These are phyloP conservation scores for Larimichthys crocea DNA, from an alignment of 2,113 vertebrate species.

Conservation along the genomic window DNA sequence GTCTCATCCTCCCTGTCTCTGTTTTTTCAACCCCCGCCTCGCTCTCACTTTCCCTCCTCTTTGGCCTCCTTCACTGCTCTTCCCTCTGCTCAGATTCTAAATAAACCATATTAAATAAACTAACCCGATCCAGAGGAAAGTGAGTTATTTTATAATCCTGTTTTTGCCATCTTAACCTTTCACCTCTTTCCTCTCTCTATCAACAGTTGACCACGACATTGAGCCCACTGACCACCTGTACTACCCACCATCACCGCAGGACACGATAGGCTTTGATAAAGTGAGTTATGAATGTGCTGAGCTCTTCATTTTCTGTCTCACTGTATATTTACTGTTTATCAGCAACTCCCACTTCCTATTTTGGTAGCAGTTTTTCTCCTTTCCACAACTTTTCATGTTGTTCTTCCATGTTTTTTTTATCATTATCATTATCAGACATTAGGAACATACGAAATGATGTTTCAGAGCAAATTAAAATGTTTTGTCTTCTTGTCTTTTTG, in stretches of 20 bases:
- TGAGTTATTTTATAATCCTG: slow-evolving; percentile 1
- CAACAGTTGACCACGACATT: slow-evolving; percentile 91
- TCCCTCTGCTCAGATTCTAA: slow-evolving; percentile 12
- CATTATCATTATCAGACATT: background rate
- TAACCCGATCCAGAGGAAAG: slow-evolving; percentile 29
- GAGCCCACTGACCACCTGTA: slow-evolving; percentile 89
- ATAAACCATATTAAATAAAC: slow-evolving; percentile 41
- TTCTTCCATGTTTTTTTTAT: background rate
- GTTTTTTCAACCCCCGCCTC: slow-evolving; percentile 2
- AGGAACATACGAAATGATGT: background rate
- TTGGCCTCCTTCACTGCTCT: slow-evolving; percentile 57
- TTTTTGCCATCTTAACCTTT: slow-evolving; percentile 38
- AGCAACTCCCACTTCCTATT: slow-evolving; percentile 28
- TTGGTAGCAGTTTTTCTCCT: background rate
- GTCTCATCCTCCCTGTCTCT: background rate
- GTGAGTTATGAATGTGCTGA: slow-evolving; percentile 77
- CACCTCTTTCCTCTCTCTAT: slow-evolving; percentile 26
- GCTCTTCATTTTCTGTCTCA: background rate
- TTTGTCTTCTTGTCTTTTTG: background rate
- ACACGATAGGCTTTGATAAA: slow-evolving; percentile 94
- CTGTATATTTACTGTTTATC: slow-evolving; percentile 23
- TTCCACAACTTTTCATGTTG: background rate
- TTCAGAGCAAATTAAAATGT: background rate
- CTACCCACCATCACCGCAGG: slow-evolving; percentile 79
- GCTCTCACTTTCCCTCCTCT: background rate